These are phyloP conservation scores for Enoplosus armatus DNA, from an alignment of 2,797 vertebrate genomes.

Conservation along the genomic window DNA sequence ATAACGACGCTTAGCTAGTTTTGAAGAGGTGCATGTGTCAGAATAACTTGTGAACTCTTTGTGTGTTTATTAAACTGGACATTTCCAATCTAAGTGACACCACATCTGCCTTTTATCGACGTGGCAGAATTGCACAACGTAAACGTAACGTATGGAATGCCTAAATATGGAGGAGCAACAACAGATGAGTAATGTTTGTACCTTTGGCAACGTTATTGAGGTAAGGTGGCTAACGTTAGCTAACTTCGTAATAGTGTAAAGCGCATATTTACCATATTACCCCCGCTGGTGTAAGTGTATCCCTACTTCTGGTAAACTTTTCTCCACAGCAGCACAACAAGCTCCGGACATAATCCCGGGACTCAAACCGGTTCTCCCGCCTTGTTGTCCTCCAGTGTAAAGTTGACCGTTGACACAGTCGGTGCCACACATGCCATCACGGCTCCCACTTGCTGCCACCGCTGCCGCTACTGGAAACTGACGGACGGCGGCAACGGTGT, in stretches of 20 bases:
- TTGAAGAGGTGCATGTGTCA: neutral
- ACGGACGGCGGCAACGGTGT: neutral
- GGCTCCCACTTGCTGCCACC: neutral
- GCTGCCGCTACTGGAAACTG: slow-evolving; percentile 16
- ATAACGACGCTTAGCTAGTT: neutral
- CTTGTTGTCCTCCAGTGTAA: neutral
- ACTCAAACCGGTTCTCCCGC: slow-evolving; percentile 33
- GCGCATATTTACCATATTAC: slow-evolving; percentile 80
- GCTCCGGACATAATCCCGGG: slow-evolving; percentile 75
- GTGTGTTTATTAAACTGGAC: neutral
- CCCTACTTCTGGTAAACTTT: slow-evolving; percentile 82
- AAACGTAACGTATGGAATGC: too few species aligned
- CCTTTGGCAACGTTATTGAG: neutral
- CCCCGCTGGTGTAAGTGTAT: slow-evolving; percentile 41
- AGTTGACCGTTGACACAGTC: slow-evolving; percentile 20
- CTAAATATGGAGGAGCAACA: neutral
- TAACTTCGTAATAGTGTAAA: neutral
- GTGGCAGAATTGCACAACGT: neutral
- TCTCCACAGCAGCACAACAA: slow-evolving; percentile 55
- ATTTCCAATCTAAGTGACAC: neutral
- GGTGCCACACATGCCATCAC: slow-evolving; percentile 39
- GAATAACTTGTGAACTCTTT: neutral
- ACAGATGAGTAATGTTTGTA: neutral
- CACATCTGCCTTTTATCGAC: neutral
- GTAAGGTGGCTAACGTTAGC: slow-evolving; percentile 7